Conservation (phyloP, 2,113 vertebrate genomes). For the Hyperopisus bebe region DNA sequence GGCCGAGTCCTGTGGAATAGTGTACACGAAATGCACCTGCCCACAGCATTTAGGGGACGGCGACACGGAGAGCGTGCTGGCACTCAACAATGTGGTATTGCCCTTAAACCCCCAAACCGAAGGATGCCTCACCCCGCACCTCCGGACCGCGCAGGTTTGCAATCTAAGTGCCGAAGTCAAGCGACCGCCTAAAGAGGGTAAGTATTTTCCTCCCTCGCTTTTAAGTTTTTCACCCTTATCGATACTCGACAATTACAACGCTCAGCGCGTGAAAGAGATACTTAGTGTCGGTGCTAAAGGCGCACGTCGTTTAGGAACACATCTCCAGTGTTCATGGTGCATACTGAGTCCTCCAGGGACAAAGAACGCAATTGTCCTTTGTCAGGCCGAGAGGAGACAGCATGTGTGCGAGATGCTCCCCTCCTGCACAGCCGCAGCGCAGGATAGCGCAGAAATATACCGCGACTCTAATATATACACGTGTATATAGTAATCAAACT, state of each 20-base stretch:
- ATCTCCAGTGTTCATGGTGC: constrained; percentile 20
- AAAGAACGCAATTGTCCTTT: constrained; percentile 58
- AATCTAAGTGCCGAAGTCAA: constrained; percentile 94
- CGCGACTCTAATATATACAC: background rate
- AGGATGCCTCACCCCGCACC: constrained; percentile 92
- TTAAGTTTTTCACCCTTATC: background rate
- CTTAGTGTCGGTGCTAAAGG: constrained; percentile 40
- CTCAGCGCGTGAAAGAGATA: background rate
- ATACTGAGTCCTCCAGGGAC: constrained; percentile 53
- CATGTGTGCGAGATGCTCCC: constrained; percentile 33
- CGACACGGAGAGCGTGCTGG: constrained; percentile 79
- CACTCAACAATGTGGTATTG: constrained; percentile 95
- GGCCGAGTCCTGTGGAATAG: constrained; percentile 91
- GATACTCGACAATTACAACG: background rate
- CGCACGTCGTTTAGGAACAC: constrained; percentile 50
- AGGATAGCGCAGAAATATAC: background rate
- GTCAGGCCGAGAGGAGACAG: constrained; percentile 42
- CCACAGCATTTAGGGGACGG: constrained; percentile 96
- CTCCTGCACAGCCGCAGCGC: background rate
- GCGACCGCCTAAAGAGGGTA: constrained; percentile 95
- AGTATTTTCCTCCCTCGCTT: constrained; percentile 50
- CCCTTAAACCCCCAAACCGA: constrained; percentile 97
- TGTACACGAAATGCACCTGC: constrained; percentile 97
- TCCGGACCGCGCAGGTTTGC: constrained; percentile 91
- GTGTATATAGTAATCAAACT: background rate